Evolutionary conservation across 2,113 vertebrate genomes (phyloP), one percentile per base, ranked within the genome.

Genomic region (Polypterus senegalus): DNA sequence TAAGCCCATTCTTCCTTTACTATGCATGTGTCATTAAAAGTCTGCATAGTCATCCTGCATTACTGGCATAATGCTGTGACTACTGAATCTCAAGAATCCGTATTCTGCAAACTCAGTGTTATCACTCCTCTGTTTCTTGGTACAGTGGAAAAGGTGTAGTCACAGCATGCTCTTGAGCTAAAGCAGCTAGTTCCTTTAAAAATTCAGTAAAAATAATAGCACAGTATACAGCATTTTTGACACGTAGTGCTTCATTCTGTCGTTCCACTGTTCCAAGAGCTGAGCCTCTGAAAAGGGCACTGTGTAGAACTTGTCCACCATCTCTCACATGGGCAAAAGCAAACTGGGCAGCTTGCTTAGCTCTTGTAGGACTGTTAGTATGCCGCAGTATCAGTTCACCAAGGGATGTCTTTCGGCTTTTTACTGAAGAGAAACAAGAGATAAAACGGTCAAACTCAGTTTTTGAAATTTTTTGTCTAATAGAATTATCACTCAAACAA

Each of bases 141-240:
- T 84, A 85, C 52, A 80, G 77, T 57, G 90, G 82, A 73, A 93
- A 96, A 47, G 93, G 94, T 0, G 94, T 80, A 47, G 85, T 83
- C 70, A 98, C 91, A 0, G 93, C 89, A 48, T 97, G 94, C 66
- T 95, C 92, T 80, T 97, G 94, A 56, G 93, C 87, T 4, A 95
- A 86, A 65, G 94, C 92, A 0, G 94, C 94, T 82, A 98, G 80
- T 79, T 98, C 94, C 74, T 98, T 97, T 61, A 98, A 89, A 83
- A 98, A 98, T 80, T 98, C 94, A 0, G 88, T 86, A 76, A 97
- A 97, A 79, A 98, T 87, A 63, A 98, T 91, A 1, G 94, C 86
- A 47, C 91, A 92, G 86, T 97, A 97, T 49, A 97, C 94, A 1
- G 91, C 91, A 48, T 98, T 98, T 78, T 92, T 93, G 63, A 96